Conservation (phyloP, 2,113 vertebrate genomes). For the Herpetotheres cachinnans region DNA sequence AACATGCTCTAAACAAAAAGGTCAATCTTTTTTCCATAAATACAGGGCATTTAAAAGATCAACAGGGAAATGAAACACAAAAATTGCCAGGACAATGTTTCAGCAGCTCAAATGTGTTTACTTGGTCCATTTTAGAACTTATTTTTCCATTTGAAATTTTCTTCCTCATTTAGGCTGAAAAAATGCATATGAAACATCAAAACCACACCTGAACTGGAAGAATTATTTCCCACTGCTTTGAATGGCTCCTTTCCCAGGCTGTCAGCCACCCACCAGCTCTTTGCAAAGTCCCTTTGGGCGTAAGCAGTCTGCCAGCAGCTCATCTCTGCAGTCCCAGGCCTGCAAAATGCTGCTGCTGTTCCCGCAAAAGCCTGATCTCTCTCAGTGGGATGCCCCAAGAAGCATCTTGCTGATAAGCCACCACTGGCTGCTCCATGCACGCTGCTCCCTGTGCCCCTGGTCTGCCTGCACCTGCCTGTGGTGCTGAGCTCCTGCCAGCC, state of each 20-base stretch:
- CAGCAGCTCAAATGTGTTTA: not conserved
- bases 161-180: not conserved
- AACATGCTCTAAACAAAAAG: not conserved
- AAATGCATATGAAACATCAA: not conserved
- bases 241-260: constrained; percentile 16
- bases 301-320: not conserved
- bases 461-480: not conserved
- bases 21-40: not conserved
- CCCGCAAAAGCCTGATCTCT: not conserved
- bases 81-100: not conserved
- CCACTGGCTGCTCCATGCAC: not conserved
- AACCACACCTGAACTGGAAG: constrained; percentile 23
- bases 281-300: not conserved
- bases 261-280: not conserved
- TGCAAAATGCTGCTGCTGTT: not conserved
- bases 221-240: not conserved
- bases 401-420: not conserved
- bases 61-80: not conserved
- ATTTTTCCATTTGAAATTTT: not conserved
- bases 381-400: not conserved
- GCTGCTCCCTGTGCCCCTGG: not conserved
- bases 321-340: not conserved
- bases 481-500: not conserved
- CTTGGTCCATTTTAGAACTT: not conserved
- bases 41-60: not conserved